phyloP scores from a whole-genome alignment of 2,888 invertebrate species.

The Deilephila elpenor region DNA sequence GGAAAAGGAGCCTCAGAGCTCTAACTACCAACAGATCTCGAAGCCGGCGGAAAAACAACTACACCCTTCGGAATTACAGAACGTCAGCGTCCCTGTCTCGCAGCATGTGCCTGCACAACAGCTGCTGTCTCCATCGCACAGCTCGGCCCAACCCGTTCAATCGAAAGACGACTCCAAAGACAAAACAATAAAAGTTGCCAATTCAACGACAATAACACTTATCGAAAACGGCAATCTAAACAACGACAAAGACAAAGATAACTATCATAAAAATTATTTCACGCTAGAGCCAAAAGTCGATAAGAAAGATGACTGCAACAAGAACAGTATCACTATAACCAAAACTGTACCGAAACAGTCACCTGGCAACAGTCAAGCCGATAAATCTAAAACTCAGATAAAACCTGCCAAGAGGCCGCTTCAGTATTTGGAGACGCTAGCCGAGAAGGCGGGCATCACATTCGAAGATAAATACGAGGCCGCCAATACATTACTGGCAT shows the following conservation, averaged over 20 bases:
- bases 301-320: slow-evolving; percentile 79
- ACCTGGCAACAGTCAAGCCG: slow-evolving; percentile 59
- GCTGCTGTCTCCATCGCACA: slow-evolving; percentile 67
- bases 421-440: slow-evolving; percentile 89
- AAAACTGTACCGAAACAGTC: slow-evolving; percentile 73
- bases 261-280: slow-evolving; percentile 75
- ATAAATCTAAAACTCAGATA: slow-evolving; percentile 63
- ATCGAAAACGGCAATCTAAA: slow-evolving; percentile 71
- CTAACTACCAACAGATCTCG: slow-evolving; percentile 61
- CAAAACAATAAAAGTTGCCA: slow-evolving; percentile 74
- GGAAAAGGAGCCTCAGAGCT: slow-evolving; percentile 68
- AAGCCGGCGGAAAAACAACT: slow-evolving; percentile 63
- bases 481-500: slow-evolving; percentile 86
- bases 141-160: slow-evolving; percentile 56
- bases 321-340: slow-evolving; percentile 81
- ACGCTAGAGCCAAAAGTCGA: slow-evolving; percentile 76
- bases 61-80: slow-evolving; percentile 57
- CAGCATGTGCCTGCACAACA: slow-evolving; percentile 77
- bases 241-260: slow-evolving; percentile 75
- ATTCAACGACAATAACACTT: slow-evolving; percentile 77
- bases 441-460: slow-evolving; percentile 89
- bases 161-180: slow-evolving; percentile 75
- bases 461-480: slow-evolving; percentile 91
- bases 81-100: slow-evolving; percentile 61
- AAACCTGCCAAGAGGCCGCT: slow-evolving; percentile 76